Base-by-base conservation (phyloP, 2,797 vertebrate species). In the Chaetodon trifasciatus region DNA sequence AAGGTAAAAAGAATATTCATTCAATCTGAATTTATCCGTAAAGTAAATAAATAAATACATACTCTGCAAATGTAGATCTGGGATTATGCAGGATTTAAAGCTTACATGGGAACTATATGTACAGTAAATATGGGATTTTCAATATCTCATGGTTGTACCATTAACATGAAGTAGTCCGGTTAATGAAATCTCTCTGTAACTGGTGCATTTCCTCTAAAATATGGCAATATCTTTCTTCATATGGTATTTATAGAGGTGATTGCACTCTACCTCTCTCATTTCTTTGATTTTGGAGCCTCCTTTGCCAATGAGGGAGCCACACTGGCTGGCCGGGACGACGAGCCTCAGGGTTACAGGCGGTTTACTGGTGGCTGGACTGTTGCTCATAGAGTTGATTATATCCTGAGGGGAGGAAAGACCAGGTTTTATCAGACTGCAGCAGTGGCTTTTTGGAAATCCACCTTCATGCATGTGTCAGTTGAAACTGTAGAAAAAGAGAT, bases 221-320 rank as follows among this genome's bases (percentile, higher is more conserved):
- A 24, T 39, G 42, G 0, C 7, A 5, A 39, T 4, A 42, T 46
- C 53, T 52, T 4, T 4, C 4, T 9, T 35, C 1, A 10, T 6
- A 2, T 67, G 15, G 4, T 24, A 24, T 0, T 76, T 55, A 66
- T 21, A 32, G n/a, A 61, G 39, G 55, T 53, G 0, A 1, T 7
- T 32, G 19, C 1, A 57, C 39, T 11, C 35, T 83, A 98, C 98
- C 97, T 98, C 98, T 91, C 98, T 95, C 96, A 99, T 99, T 80
- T 99, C 98, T 92, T 98, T 98, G 92, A 99, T 99, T 94, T 99
- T 99, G 91, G 97, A 98, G 83, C 98, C 98, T 46, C 98, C 98
- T 91, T 99, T 99, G 70, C 98, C 98, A 0, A 99, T 99, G 83
- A 99, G 96, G 1, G 98, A 98, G 74, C 98, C 97, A 0, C 97